Conservation (phyloP, 2,888 invertebrate species). For the Tetragonisca angustula region DNA sequence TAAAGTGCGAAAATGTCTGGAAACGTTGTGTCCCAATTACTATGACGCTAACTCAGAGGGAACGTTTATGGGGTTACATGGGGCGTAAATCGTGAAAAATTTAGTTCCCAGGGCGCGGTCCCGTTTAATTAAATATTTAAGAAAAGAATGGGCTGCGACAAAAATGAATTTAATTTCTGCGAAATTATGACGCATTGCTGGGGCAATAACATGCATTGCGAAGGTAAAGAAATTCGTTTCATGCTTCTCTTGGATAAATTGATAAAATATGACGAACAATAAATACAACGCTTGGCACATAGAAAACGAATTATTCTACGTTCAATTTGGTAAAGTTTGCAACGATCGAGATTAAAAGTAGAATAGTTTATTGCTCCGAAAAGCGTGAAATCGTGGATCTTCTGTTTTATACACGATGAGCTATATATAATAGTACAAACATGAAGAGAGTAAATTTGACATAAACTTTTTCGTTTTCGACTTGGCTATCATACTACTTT, state of each 20-base stretch:
- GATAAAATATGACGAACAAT: not conserved
- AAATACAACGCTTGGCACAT: not conserved
- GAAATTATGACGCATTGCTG: not conserved
- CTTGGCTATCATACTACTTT: too few species aligned
- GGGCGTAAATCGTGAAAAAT: conserved; percentile 29
- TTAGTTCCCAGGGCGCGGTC: not conserved
- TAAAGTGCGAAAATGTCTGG: conserved; percentile 11
- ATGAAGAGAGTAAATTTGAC: too few species aligned
- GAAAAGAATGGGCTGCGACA: conserved; percentile 1
- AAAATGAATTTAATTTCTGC: not conserved
- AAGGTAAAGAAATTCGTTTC: not conserved
- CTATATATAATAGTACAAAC: not conserved
- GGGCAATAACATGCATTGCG: not conserved
- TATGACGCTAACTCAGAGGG: conserved; percentile 25
- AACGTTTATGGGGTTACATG: conserved; percentile 33
- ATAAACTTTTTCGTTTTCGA: too few species aligned
- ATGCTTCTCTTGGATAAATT: not conserved
- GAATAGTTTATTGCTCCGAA: not conserved
- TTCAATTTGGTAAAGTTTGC: not conserved
- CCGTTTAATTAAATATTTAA: conserved; percentile 41
- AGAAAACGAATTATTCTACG: not conserved
- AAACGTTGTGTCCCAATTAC: conserved; percentile 25
- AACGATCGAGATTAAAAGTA: not conserved
- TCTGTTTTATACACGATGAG: not conserved
- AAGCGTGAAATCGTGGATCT: not conserved